A percentile compares a stretch with the other conserved stretches of the same genome.
phyloP scores from a whole-genome alignment of 2,888 invertebrate species.

The Melieria crassipennis region DNA sequence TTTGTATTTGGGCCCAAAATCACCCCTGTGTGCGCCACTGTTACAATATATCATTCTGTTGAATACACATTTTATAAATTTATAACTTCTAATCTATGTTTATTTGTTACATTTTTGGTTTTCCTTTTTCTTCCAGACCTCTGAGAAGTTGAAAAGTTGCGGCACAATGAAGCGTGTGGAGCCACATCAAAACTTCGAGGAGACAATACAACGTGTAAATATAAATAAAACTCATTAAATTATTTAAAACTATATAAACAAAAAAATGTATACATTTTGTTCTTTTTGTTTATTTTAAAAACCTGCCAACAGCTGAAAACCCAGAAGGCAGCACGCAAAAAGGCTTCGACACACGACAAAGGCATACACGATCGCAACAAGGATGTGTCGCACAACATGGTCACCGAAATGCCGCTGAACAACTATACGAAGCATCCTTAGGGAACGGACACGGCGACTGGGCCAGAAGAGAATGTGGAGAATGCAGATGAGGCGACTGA shows the following conservation, averaged over 20 bases:
- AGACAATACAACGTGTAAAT: slow-evolving; percentile 65
- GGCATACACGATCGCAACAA: slow-evolving; percentile 61
- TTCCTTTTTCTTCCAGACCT: slow-evolving; percentile 56
- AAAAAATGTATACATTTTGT: slow-evolving; percentile 13
- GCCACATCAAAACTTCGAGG: slow-evolving; percentile 65
- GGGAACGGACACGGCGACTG: slow-evolving; percentile 52
- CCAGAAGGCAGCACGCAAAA: slow-evolving; percentile 64
- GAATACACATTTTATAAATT: too few relatives aligned
- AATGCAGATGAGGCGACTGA: slow-evolving; percentile 46
- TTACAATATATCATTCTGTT: too few relatives aligned
- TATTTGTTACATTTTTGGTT: neutral
- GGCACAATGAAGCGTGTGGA: slow-evolving; percentile 63
- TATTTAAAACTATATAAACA: slow-evolving; percentile 17
- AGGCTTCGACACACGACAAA: slow-evolving; percentile 57
- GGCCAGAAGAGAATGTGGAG: slow-evolving; percentile 37
- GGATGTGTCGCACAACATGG: slow-evolving; percentile 57
- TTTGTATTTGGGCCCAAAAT: too few relatives aligned
- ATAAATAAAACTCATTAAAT: slow-evolving; percentile 33
- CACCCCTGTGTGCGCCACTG: too few relatives aligned
- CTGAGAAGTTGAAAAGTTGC: slow-evolving; percentile 61
- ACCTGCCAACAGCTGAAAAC: slow-evolving; percentile 57
- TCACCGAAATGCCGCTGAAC: slow-evolving; percentile 62
- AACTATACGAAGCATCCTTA: slow-evolving; percentile 65
- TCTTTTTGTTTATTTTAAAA: slow-evolving; percentile 19
- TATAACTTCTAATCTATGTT: too few relatives aligned